Conservation (phyloP, 2,113 vertebrate species). For the Gobiocypris rarus region DNA sequence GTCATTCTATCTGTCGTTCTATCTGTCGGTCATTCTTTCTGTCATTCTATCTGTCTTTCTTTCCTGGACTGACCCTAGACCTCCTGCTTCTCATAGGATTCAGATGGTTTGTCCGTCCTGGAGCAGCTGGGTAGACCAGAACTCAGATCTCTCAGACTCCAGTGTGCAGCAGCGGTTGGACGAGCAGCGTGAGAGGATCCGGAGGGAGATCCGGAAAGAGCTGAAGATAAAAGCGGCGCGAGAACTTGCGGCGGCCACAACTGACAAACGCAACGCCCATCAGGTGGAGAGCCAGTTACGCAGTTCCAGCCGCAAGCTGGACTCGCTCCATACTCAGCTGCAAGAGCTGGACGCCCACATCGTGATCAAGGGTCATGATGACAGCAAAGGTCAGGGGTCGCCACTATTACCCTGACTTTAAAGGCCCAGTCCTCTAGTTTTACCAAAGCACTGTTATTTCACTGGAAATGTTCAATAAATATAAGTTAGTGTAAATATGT, state of each 20-base stretch:
- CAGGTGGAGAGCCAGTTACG: slow-evolving; percentile 88
- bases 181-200: slow-evolving; percentile 86
- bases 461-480: neutral
- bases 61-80: neutral
- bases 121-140: slow-evolving; percentile 79
- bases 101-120: slow-evolving; percentile 76
- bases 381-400: slow-evolving; percentile 57
- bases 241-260: slow-evolving; percentile 89
- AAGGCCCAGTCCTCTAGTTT: no score
- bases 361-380: slow-evolving; percentile 79
- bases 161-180: slow-evolving; percentile 86
- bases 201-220: slow-evolving; percentile 91
- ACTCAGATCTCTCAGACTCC: slow-evolving; percentile 83
- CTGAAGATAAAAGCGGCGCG: slow-evolving; percentile 96
- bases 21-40: neutral
- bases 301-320: slow-evolving; percentile 84
- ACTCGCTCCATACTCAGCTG: slow-evolving; percentile 84
- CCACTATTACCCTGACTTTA: neutral
- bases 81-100: slow-evolving; percentile 61
- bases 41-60: neutral
- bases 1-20: no score
- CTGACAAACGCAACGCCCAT: slow-evolving; percentile 84
- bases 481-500: neutral
- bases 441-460: no score
- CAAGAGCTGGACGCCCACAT: slow-evolving; percentile 88